phyloP scores from a whole-genome alignment of 2,113 vertebrate genomes.

The Phycodurus eques region DNA sequence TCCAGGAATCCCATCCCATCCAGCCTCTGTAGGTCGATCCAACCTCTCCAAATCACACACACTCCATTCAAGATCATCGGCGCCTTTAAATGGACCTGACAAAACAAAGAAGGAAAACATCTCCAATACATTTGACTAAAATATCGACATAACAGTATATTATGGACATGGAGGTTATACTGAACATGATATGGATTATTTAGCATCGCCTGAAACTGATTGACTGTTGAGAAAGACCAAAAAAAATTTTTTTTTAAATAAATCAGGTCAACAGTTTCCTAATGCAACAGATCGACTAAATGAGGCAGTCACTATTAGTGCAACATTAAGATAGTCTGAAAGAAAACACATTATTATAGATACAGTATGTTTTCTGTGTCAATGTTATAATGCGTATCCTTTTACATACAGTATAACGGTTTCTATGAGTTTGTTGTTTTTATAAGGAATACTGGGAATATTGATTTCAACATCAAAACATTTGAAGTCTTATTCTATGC shows the following conservation, averaged over 20 bases:
- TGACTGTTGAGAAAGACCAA: not conserved
- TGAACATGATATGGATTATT: not conserved
- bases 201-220: not conserved
- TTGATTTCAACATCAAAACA: too few relatives aligned
- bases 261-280: not conserved
- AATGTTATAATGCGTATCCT: too few relatives aligned
- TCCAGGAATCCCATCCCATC: conserved; percentile 98
- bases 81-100: conserved; percentile 92
- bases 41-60: conserved; percentile 98
- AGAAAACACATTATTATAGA: too few relatives aligned
- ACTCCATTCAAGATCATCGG: conserved; percentile 99
- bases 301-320: not conserved
- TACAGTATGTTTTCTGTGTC: too few relatives aligned
- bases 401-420: too few relatives aligned
- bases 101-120: not conserved
- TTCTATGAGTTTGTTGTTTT: too few relatives aligned
- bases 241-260: not conserved
- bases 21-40: conserved; percentile 95
- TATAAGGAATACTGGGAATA: too few relatives aligned
- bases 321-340: not conserved
- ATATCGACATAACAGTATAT: not conserved
- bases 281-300: not conserved
- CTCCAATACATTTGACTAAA: not conserved
- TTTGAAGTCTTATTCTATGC: too few relatives aligned
- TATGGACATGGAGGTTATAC: not conserved